Evolutionary conservation across 2,888 invertebrate species (phyloP).

Genomic region (Drosophila leonis): DNA sequence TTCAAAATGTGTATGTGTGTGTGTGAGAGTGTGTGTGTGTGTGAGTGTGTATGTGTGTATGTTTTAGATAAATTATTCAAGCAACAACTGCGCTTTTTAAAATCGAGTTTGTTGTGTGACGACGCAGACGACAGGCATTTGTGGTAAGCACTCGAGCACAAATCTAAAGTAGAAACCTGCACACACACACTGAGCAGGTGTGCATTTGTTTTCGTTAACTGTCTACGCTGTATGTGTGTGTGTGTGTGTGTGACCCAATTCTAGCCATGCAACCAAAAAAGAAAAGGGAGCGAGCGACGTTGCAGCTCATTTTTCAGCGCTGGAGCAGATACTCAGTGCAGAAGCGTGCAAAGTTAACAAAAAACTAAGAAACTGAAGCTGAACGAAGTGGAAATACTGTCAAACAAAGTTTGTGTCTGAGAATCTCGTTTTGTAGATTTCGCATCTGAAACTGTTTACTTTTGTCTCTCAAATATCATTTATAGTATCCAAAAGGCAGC

Average conservation of each 20-base stretch:
- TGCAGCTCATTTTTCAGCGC: slow-evolving; percentile 64
- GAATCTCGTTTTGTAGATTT: neutral
- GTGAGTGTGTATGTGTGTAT: slow-evolving; percentile 35
- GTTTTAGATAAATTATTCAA: slow-evolving; percentile 75
- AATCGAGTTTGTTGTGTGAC: slow-evolving; percentile 73
- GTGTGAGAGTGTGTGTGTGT: slow-evolving; percentile 37
- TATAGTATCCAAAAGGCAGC: neutral
- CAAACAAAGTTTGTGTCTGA: neutral
- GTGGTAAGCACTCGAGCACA: slow-evolving; percentile 55
- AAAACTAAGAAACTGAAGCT: neutral
- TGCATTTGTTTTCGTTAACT: slow-evolving; percentile 20
- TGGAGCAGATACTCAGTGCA: slow-evolving; percentile 43
- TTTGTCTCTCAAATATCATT: neutral
- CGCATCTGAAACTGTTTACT: neutral
- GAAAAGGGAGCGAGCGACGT: neutral
- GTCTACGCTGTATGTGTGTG: neutral
- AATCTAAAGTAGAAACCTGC: slow-evolving; percentile 33
- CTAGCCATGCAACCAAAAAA: slow-evolving; percentile 32
- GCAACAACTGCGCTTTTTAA: slow-evolving; percentile 75
- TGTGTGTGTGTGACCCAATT: slow-evolving; percentile 59
- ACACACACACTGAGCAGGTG: slow-evolving; percentile 14
- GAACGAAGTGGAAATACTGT: neutral
- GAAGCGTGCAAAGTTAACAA: slow-evolving; percentile 56
- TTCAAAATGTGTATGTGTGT: slow-evolving; percentile 33
- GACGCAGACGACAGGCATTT: slow-evolving; percentile 61